Conservation (phyloP, 2,113 vertebrate genomes). For the Eubucco bourcierii region DNA sequence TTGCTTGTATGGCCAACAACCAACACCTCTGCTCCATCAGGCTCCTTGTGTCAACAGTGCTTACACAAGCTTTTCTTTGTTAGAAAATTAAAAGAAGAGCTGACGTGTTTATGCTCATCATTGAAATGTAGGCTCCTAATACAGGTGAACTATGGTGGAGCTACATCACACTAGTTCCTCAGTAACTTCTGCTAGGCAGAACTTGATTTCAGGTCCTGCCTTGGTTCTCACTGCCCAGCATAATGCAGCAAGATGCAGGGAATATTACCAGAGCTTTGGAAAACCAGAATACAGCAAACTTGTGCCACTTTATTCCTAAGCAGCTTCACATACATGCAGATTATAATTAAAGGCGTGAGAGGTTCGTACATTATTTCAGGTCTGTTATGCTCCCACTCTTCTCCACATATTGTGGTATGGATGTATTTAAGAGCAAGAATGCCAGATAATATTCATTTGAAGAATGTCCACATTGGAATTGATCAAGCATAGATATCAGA, state of each 20-base stretch:
- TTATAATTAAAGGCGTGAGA: not conserved
- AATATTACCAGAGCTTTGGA: not conserved
- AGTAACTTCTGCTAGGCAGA: not conserved
- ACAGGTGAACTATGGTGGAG: not conserved
- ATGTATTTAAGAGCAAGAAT: not conserved
- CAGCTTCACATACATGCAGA: not conserved
- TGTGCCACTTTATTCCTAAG: not conserved
- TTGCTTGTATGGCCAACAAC: not conserved
- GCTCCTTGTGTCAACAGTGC: conserved; percentile 13
- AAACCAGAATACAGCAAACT: not conserved
- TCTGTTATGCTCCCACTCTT: not conserved
- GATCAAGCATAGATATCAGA: not conserved
- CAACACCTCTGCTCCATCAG: not conserved
- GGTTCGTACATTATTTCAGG: not conserved
- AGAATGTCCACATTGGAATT: not conserved
- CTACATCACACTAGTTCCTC: not conserved
- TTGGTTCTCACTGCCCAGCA: not conserved
- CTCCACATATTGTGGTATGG: not conserved
- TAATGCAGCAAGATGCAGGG: not conserved
- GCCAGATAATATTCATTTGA: not conserved
- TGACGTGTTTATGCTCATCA: not conserved
- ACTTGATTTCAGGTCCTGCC: not conserved
- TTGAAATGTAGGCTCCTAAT: not conserved
- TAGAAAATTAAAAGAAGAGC: not conserved
- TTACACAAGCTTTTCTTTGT: conserved; percentile 19